phyloP scores from a whole-genome alignment of 2,888 invertebrate genomes.

The Cerceris rybyensis region DNA sequence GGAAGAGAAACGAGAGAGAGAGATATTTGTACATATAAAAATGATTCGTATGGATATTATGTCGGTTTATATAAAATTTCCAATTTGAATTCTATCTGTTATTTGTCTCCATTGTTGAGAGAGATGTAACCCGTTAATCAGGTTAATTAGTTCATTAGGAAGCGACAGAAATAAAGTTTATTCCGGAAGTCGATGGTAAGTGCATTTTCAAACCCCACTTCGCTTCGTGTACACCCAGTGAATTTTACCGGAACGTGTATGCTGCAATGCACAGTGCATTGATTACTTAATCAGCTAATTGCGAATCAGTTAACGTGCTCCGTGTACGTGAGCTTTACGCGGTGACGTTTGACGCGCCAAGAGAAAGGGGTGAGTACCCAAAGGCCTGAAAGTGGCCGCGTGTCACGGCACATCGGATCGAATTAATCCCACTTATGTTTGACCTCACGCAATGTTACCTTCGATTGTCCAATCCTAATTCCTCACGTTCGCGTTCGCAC shows the following conservation, averaged over 20 bases:
- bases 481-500: not conserved
- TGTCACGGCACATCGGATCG: not conserved
- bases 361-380: not conserved
- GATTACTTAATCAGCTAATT: constrained; percentile 14
- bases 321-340: not conserved
- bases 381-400: not conserved
- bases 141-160: not conserved
- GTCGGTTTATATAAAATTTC: too few species aligned
- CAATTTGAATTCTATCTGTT: too few species aligned
- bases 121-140: not conserved
- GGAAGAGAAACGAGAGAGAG: not conserved
- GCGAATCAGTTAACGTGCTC: constrained; percentile 10
- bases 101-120: too few species aligned
- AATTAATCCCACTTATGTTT: not conserved
- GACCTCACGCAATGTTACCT: not conserved
- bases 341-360: not conserved
- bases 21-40: not conserved
- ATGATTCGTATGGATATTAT: not conserved
- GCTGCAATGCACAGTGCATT: not conserved
- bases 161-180: too few species aligned
- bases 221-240: not conserved
- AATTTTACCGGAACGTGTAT: not conserved
- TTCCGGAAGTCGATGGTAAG: not conserved
- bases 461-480: not conserved
- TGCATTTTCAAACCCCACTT: not conserved